These are phyloP conservation scores for Paradisaea rubra DNA, from an alignment of 2,113 vertebrate species.

Conservation along the genomic window DNA sequence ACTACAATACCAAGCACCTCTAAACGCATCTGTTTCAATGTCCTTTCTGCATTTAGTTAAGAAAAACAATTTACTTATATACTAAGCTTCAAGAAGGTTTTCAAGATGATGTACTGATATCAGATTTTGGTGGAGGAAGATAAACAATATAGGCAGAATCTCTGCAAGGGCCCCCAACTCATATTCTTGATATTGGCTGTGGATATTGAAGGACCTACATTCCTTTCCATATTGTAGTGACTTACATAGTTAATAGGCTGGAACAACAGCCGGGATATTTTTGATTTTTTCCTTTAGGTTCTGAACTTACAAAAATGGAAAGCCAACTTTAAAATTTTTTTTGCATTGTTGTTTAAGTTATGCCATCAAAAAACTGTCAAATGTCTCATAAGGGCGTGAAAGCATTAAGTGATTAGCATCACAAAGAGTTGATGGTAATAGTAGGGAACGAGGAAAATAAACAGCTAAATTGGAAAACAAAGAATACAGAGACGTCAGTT, in stretches of 20 bases:
- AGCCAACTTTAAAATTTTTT: not conserved
- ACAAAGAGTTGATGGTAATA: not conserved
- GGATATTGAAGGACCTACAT: not conserved
- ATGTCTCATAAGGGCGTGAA: not conserved
- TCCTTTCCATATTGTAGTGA: not conserved
- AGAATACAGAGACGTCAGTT: not conserved
- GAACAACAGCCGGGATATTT: not conserved
- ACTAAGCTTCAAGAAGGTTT: not conserved
- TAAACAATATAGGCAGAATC: not conserved
- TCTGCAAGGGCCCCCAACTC: not conserved
- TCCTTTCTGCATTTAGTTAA: not conserved
- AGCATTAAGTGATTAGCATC: not conserved
- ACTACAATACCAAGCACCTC: not conserved
- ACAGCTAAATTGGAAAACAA: not conserved
- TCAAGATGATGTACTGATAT: fast-evolving
- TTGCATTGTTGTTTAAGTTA: not conserved
- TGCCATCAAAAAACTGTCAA: not conserved
- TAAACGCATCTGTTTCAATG: not conserved
- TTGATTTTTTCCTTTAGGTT: not conserved
- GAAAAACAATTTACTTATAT: not conserved
- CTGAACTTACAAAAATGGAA: not conserved
- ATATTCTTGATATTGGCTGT: not conserved
- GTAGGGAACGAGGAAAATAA: not conserved
- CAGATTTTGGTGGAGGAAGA: not conserved
- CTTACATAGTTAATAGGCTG: not conserved